Conservation (phyloP, 2,888 invertebrate genomes). For the Tribolium freemani region DNA sequence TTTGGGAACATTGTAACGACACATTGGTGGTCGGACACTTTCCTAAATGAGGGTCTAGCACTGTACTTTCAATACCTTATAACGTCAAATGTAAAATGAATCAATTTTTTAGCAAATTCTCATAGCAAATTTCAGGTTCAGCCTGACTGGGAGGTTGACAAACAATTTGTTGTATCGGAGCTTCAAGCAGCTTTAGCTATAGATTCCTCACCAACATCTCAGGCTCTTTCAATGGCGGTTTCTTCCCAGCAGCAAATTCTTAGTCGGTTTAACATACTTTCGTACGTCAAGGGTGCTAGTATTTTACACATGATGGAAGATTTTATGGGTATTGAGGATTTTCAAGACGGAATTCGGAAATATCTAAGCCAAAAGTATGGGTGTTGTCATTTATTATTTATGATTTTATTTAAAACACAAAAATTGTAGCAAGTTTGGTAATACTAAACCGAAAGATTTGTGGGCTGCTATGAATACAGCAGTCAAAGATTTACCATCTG, state of each 20-base stretch:
- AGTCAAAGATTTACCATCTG: constrained; percentile 23
- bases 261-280: constrained; percentile 72
- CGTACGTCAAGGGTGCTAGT: constrained; percentile 72
- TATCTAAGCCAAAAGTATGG: constrained; percentile 72
- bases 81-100: constrained; percentile 49
- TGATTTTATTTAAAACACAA: not conserved
- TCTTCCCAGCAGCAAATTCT: constrained; percentile 70
- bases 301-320: constrained; percentile 77
- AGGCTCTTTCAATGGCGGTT: constrained; percentile 71
- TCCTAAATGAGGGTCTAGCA: constrained; percentile 84
- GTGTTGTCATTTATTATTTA: not conserved
- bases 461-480: constrained; percentile 58
- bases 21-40: constrained; percentile 82
- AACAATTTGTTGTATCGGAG: constrained; percentile 49
- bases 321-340: constrained; percentile 70
- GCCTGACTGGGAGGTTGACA: constrained; percentile 48
- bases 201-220: constrained; percentile 40
- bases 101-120: not conserved
- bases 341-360: constrained; percentile 70
- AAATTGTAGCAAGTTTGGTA: constrained; percentile 62
- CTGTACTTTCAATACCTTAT: constrained; percentile 80
- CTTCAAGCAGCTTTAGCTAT: constrained; percentile 46
- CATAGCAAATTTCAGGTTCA: constrained; percentile 35
- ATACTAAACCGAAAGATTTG: constrained; percentile 69
- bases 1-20: constrained; percentile 84